A percentile compares a stretch with the other conserved stretches of the same genome.
phyloP scores from a whole-genome alignment of 2,113 vertebrate genomes.

The Cygnus buccinator region DNA sequence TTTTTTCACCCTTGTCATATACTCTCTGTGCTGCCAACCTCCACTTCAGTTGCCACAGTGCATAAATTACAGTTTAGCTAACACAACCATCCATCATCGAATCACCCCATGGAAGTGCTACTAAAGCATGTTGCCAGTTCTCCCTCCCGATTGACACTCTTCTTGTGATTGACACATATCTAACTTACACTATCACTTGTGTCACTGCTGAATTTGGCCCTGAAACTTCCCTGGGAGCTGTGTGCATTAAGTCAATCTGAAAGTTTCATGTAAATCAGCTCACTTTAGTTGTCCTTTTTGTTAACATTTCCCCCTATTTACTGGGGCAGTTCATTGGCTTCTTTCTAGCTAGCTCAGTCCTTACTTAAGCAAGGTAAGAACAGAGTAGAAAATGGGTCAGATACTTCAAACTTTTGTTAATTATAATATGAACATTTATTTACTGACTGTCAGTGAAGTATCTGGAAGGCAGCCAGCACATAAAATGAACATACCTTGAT shows the following conservation, averaged over 20 bases:
- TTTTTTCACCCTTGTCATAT: slow-evolving; percentile 72
- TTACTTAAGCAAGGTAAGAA: background rate
- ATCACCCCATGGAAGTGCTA: slow-evolving; percentile 62
- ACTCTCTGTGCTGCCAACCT: slow-evolving; percentile 66
- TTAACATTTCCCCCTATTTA: background rate
- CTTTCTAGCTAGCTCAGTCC: background rate
- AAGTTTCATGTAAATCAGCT: slow-evolving; percentile 54
- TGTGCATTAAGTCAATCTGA: slow-evolving; percentile 34
- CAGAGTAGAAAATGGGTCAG: background rate
- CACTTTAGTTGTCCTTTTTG: background rate
- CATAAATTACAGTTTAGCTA: slow-evolving; percentile 71
- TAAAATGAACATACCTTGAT: background rate
- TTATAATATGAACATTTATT: background rate
- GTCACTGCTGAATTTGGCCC: slow-evolving; percentile 65
- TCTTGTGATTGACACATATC: slow-evolving; percentile 69
- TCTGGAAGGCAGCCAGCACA: background rate
- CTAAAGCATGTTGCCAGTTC: slow-evolving; percentile 60
- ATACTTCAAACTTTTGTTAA: background rate
- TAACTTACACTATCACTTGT: slow-evolving; percentile 58
- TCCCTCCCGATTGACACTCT: slow-evolving; percentile 57
- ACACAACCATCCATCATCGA: slow-evolving; percentile 66
- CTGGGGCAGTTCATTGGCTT: background rate
- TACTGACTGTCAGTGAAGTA: background rate
- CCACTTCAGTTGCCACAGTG: slow-evolving; percentile 70
- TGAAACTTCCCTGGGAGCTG: slow-evolving; percentile 26